Conservation (phyloP, 1,140 invertebrate species). For the Periplaneta americana region DNA sequence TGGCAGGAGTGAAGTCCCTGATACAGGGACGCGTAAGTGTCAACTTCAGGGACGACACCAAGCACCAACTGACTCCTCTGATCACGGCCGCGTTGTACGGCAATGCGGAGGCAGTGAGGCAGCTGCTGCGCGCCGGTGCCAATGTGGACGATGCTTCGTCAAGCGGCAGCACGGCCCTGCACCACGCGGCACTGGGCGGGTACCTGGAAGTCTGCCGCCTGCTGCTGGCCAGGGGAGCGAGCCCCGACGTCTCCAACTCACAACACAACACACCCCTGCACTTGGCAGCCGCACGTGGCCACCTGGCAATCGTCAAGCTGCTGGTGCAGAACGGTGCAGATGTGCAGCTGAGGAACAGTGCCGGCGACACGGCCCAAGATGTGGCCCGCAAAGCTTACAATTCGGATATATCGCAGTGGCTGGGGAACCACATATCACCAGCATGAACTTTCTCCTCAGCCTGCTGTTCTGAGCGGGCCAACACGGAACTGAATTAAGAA, state of each 20-base stretch:
- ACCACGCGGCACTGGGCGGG: background rate
- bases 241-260: background rate
- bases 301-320: background rate
- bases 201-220: background rate
- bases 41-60: too few relatives aligned
- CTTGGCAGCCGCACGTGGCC: background rate
- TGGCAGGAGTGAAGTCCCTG: too few relatives aligned
- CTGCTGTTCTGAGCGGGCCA: too few relatives aligned
- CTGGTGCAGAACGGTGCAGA: background rate
- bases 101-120: background rate
- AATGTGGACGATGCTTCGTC: background rate
- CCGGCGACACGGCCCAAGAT: too few relatives aligned
- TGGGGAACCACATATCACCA: too few relatives aligned
- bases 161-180: background rate
- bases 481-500: too few relatives aligned
- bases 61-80: too few relatives aligned
- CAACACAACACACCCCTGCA: background rate
- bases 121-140: background rate
- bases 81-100: background rate
- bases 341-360: background rate
- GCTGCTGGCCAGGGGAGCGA: background rate
- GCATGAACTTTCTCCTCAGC: too few relatives aligned
- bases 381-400: too few relatives aligned
- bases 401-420: too few relatives aligned
- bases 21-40: too few relatives aligned